Evolutionary conservation across 2,888 invertebrate species (phyloP).

Genomic region (Epicampocera succincta): DNA sequence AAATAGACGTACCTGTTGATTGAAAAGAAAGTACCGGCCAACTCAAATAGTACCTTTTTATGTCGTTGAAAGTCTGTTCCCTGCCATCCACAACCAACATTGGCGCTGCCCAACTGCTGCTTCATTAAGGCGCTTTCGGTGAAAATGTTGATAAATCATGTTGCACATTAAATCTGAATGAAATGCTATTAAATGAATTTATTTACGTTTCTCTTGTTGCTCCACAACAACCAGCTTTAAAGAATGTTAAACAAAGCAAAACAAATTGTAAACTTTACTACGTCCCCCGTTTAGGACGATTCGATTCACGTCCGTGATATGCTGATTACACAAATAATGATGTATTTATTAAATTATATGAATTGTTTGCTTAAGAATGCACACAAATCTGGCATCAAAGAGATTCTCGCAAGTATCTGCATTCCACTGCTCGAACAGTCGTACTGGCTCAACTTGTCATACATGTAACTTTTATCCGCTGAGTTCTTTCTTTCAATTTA

Average conservation of each 20-base stretch:
- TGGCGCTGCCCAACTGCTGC: slow-evolving; percentile 12
- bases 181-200: slow-evolving; percentile 30
- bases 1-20: no score
- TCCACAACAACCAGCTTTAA: background rate
- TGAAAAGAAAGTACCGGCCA: no score
- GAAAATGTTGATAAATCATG: slow-evolving; percentile 2
- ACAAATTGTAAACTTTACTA: slow-evolving; percentile 21
- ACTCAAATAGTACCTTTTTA: no score
- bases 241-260: slow-evolving; percentile 9
- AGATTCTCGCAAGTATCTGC: slow-evolving; percentile 9
- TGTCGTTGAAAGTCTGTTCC: no score
- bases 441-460: slow-evolving; percentile 19
- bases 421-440: background rate
- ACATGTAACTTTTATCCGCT: slow-evolving; percentile 23
- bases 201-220: slow-evolving; percentile 35
- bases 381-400: slow-evolving; percentile 1
- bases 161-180: slow-evolving; percentile 29
- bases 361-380: slow-evolving; percentile 38
- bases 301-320: background rate
- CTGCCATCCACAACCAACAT: no score
- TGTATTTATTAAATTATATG: slow-evolving; percentile 46
- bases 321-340: background rate
- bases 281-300: background rate
- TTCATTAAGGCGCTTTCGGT: background rate
- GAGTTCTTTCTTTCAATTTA: slow-evolving; percentile 44